Evolutionary conservation across 1,140 invertebrate species (phyloP).

Genomic region (Drosophila kohkoa): DNA sequence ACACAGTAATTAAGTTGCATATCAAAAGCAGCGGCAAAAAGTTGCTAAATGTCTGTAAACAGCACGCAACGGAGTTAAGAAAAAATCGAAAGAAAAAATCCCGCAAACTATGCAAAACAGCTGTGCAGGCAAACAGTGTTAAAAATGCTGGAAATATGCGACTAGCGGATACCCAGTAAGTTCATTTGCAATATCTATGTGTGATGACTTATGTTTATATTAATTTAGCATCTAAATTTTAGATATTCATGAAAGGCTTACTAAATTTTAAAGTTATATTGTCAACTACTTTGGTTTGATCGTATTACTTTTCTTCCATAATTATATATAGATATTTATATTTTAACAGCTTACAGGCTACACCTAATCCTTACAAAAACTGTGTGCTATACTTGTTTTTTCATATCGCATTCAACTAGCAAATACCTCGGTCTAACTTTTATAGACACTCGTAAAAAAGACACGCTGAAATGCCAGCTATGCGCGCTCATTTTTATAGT

Average conservation of each 20-base stretch:
- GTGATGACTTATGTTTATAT: too few relatives aligned
- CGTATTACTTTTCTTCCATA: too few relatives aligned
- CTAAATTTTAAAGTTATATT: too few relatives aligned
- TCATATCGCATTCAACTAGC: background rate
- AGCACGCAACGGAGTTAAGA: conserved; percentile 15
- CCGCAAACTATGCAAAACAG: conserved; percentile 24
- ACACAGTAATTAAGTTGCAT: conserved; percentile 49
- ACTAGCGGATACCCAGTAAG: background rate
- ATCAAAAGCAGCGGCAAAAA: conserved; percentile 40
- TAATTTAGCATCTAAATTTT: too few relatives aligned
- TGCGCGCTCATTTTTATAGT: background rate
- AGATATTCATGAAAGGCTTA: too few relatives aligned
- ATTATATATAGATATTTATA: too few relatives aligned
- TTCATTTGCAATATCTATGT: too few relatives aligned
- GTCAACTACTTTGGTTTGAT: too few relatives aligned
- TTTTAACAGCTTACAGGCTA: too few relatives aligned
- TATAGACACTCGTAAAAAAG: background rate
- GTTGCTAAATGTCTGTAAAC: conserved; percentile 47
- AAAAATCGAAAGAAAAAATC: background rate
- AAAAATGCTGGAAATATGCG: background rate
- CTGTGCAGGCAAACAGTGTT: background rate
- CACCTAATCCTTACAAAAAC: background rate
- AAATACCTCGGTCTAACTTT: background rate
- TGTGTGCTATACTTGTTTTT: background rate
- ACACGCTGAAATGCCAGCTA: background rate